These are phyloP conservation scores for Pampusana beccarii DNA, from an alignment of 2,113 vertebrate species.

Conservation along the genomic window DNA sequence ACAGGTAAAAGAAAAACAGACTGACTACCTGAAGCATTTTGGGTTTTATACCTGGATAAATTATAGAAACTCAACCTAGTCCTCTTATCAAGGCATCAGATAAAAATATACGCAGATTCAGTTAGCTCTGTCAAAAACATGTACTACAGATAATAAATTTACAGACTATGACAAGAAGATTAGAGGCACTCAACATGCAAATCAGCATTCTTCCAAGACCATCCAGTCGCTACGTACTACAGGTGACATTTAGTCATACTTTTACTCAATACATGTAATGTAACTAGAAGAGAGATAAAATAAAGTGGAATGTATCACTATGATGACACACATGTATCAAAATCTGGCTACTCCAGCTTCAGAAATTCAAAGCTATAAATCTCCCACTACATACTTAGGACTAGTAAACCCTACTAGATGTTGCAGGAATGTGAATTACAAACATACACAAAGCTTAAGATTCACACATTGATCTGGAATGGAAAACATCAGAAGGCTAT, in stretches of 20 bases:
- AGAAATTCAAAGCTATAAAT: not conserved
- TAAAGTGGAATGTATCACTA: not conserved
- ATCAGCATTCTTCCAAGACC: constrained; percentile 10
- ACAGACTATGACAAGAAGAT: constrained; percentile 54
- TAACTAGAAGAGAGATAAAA: not conserved
- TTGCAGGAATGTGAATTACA: not conserved
- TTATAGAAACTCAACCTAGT: not conserved
- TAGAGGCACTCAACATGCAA: constrained; percentile 34
- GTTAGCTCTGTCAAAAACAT: constrained; percentile 48
- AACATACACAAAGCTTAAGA: not conserved
- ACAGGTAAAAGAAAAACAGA: constrained; percentile 46
- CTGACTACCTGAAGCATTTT: constrained; percentile 19
- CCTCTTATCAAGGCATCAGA: not conserved
- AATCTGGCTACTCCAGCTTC: not conserved
- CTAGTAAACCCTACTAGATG: not conserved
- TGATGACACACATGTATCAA: not conserved
- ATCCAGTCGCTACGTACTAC: not conserved
- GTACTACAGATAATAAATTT: constrained; percentile 18
- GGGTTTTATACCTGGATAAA: constrained; percentile 40
- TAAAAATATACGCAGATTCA: constrained; percentile 41
- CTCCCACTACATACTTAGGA: not conserved
- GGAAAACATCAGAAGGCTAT: not conserved
- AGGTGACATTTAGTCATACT: not conserved
- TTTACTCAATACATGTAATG: not conserved
- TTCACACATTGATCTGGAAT: not conserved